Conservation (phyloP, 2,113 vertebrate genomes). For the Narcine bancroftii region DNA sequence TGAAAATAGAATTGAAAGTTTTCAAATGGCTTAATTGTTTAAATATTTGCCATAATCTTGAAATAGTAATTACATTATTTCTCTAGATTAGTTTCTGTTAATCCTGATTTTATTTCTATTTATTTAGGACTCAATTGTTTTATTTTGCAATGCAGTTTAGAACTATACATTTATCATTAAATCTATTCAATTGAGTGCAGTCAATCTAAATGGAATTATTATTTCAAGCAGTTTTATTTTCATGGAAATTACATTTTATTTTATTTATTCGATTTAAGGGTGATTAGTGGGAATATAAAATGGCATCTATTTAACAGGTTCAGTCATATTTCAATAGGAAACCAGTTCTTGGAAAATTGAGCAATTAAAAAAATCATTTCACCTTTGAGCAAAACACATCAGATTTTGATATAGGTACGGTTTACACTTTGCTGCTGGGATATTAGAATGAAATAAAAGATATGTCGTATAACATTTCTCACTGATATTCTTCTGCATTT, state of each 20-base stretch:
- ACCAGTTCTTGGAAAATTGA: background rate
- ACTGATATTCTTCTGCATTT: background rate
- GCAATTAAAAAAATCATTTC: background rate
- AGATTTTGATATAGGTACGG: background rate
- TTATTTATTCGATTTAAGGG: background rate
- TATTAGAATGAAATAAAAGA: background rate
- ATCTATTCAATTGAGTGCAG: background rate
- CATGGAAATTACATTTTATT: background rate
- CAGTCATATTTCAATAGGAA: background rate
- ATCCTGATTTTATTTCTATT: no score
- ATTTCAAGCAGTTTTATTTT: background rate
- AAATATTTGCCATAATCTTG: background rate
- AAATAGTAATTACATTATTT: background rate
- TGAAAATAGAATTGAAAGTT: background rate
- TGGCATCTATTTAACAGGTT: background rate
- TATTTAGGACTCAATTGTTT: no score
- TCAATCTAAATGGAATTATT: background rate
- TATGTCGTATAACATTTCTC: background rate
- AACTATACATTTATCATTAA: no score
- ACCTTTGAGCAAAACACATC: no score
- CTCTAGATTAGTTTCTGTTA: background rate
- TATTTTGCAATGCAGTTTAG: no score
- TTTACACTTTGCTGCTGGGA: background rate
- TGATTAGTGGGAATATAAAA: conserved; percentile 4
- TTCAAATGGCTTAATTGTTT: background rate